phyloP scores from a whole-genome alignment of 2,888 invertebrate species.

The Monochamus alternatus region DNA sequence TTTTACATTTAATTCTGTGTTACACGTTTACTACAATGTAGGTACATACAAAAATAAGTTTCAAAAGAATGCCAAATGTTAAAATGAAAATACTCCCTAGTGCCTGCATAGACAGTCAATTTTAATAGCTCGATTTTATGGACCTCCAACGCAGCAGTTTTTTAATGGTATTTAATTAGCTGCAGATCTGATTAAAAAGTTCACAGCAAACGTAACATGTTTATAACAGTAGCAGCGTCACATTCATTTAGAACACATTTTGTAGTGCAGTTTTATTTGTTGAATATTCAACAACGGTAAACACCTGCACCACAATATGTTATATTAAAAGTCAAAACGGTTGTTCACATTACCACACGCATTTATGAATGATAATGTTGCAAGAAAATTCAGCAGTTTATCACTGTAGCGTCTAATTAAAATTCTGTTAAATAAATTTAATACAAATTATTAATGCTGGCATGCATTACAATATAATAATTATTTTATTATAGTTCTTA shows the following conservation, averaged over 20 bases:
- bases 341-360: constrained; percentile 17
- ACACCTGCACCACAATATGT: constrained; percentile 28
- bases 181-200: constrained; percentile 2
- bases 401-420: too few species aligned
- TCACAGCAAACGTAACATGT: not conserved
- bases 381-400: not conserved
- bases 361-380: constrained; percentile 28
- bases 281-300: constrained; percentile 32
- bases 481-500: too few species aligned
- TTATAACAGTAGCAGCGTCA: not conserved
- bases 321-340: constrained; percentile 26
- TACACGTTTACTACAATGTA: too few species aligned
- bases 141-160: not conserved
- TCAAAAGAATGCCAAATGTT: too few species aligned
- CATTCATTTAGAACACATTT: constrained; percentile 5
- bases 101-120: not conserved
- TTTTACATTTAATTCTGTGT: too few species aligned
- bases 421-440: too few species aligned
- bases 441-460: too few species aligned
- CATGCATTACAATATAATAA: too few species aligned
- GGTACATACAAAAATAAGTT: too few species aligned
- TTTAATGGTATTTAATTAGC: constrained; percentile 12
- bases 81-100: too few species aligned
- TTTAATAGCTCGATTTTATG: not conserved
- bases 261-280: constrained; percentile 21